Evolutionary conservation across 2,888 invertebrate species (phyloP).

Genomic region (Eulithis testata): DNA sequence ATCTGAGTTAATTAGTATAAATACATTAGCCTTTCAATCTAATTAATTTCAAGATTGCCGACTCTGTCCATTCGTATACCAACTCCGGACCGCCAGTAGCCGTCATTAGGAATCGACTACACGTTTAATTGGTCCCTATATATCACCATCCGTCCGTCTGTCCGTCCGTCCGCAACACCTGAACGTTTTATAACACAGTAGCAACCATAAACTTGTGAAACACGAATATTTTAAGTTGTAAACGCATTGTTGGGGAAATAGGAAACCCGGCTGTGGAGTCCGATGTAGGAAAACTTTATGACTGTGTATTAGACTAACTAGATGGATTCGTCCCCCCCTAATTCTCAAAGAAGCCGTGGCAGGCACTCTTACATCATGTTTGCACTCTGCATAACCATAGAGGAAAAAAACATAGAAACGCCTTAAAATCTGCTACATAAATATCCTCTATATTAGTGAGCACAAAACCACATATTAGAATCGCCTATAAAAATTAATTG

Average conservation of each 20-base stretch:
- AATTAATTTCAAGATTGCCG: conserved; percentile 4
- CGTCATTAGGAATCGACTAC: conserved; percentile 73
- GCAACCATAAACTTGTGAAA: conserved; percentile 75
- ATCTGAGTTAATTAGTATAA: neutral
- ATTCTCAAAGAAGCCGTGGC: neutral
- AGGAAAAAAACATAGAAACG: neutral
- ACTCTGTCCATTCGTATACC: conserved; percentile 42
- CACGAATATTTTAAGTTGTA: conserved; percentile 62
- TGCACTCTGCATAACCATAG: too few species aligned
- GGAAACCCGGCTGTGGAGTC: conserved; percentile 23
- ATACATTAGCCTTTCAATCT: neutral
- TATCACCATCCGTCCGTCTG: conserved; percentile 65
- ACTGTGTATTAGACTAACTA: conserved; percentile 3
- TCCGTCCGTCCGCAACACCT: conserved; percentile 51
- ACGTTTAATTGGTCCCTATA: conserved; percentile 76
- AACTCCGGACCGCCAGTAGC: conserved; percentile 61
- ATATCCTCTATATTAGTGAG: conserved; percentile 10
- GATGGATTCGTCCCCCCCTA: neutral
- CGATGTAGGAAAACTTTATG: conserved; percentile 23
- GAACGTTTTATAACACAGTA: conserved; percentile 75
- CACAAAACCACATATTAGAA: conserved; percentile 44
- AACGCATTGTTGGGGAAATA: conserved; percentile 41
- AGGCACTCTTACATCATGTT: too few species aligned
- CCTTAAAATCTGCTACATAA: conserved; percentile 6
- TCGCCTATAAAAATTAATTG: conserved; percentile 50